Evolutionary conservation across 2,113 vertebrate species (phyloP).

Genomic region (Macquaria ambigua): DNA sequence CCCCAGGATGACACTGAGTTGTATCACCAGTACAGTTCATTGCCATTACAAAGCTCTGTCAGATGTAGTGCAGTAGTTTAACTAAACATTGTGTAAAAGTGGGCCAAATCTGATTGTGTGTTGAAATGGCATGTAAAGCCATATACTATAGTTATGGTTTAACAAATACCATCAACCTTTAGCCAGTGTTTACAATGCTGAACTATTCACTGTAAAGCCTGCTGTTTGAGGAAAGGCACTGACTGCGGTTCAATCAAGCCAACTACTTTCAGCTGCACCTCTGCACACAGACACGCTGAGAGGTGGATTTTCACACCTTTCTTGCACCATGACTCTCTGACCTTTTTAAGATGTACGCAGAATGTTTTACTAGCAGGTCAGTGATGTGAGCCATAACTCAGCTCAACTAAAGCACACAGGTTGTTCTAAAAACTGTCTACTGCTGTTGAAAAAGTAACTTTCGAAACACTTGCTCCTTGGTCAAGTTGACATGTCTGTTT

Average conservation of each 20-base stretch:
- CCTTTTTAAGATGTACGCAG: not conserved
- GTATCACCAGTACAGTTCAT: not conserved
- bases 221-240: not conserved
- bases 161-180: constrained; percentile 43
- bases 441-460: constrained; percentile 5
- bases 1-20: not conserved
- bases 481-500: not conserved
- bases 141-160: constrained; percentile 18
- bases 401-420: not conserved
- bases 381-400: not conserved
- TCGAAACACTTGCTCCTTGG: not conserved
- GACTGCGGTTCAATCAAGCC: not conserved
- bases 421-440: not conserved
- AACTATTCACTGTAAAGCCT: not conserved
- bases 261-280: constrained; percentile 7
- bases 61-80: not conserved
- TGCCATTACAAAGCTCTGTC: not conserved
- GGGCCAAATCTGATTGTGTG: not conserved
- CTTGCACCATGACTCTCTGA: not conserved
- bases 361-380: not conserved
- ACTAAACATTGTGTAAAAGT: not conserved
- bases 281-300: not conserved
- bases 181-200: constrained; percentile 26
- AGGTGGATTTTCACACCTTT: not conserved
- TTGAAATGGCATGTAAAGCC: not conserved